These are phyloP conservation scores for Triplophysa siluroides DNA, from an alignment of 2,113 vertebrate species.

Conservation along the genomic window DNA sequence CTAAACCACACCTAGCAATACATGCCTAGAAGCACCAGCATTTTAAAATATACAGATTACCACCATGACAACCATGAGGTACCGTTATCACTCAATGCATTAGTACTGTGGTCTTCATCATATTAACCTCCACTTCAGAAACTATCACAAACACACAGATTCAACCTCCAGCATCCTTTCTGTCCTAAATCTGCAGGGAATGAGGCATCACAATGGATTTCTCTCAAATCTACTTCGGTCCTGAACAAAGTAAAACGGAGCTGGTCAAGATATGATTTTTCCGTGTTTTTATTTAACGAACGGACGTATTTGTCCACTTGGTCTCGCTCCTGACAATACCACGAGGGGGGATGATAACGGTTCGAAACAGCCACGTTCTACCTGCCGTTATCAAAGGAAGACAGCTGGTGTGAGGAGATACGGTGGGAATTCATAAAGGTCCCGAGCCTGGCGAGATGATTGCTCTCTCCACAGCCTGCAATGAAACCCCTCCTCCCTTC, in stretches of 20 bases:
- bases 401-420: conserved; percentile 41
- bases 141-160: background rate
- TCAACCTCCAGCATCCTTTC: background rate
- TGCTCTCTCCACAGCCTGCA: conserved; percentile 32
- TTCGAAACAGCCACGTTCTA: conserved; percentile 43
- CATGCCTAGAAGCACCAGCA: conserved; percentile 25
- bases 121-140: conserved; percentile 21
- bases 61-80: no score
- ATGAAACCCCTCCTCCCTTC: conserved; percentile 37
- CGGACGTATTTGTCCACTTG: conserved; percentile 10
- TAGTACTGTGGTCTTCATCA: background rate
- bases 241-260: conserved; percentile 18
- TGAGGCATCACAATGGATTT: conserved; percentile 29
- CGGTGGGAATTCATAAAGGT: conserved; percentile 43
- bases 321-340: conserved; percentile 40
- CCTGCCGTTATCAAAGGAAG: conserved; percentile 60
- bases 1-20: conserved; percentile 48
- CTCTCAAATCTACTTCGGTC: conserved; percentile 43
- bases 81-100: background rate
- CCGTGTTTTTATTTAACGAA: background rate
- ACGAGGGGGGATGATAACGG: conserved; percentile 45
- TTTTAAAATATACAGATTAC: no score
- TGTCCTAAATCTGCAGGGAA: background rate
- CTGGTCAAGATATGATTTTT: conserved; percentile 5
- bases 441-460: conserved; percentile 40